Evolutionary conservation across 1,140 invertebrate species (phyloP).

Genomic region (Caerostris extrusa): DNA sequence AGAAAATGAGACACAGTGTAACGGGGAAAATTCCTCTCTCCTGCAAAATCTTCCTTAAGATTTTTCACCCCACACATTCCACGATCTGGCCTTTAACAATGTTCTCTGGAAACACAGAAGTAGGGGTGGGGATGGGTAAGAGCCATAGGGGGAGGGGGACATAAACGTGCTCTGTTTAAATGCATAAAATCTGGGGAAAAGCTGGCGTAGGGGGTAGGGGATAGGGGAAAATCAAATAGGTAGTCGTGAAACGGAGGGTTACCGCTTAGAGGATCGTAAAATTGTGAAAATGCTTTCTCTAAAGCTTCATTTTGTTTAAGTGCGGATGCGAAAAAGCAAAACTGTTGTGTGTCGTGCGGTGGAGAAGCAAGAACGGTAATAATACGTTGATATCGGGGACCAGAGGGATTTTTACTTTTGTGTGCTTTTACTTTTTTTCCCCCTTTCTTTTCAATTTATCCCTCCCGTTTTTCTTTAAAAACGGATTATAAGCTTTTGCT

Average conservation of each 20-base stretch:
- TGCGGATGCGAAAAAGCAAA: conserved; percentile 69
- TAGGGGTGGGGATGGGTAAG: not conserved
- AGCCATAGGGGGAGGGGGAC: not conserved
- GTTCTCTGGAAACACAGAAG: conserved; percentile 59
- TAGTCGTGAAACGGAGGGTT: conserved; percentile 68
- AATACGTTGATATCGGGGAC: conserved; percentile 32
- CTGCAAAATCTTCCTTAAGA: conserved; percentile 68
- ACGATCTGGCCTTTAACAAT: conserved; percentile 52
- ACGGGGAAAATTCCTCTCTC: conserved; percentile 57
- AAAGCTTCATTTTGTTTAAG: conserved; percentile 77
- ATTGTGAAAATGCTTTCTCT: conserved; percentile 77
- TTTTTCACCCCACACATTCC: conserved; percentile 60
- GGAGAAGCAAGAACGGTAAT: conserved; percentile 58
- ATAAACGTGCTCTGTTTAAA: conserved; percentile 77
- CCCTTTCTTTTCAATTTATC: not conserved
- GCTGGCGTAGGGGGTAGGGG: conserved; percentile 1
- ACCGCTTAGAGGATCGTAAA: conserved; percentile 77
- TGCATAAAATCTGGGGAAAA: conserved; percentile 76
- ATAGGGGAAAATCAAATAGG: conserved; percentile 72
- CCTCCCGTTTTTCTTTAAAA: not conserved
- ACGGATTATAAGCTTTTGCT: not conserved
- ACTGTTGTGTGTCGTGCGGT: conserved; percentile 75
- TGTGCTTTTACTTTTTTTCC: not conserved
- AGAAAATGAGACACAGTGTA: conserved; percentile 77
- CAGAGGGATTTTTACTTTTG: not conserved